Percentiles rank a stretch among this genome's conserved stretches.
Conservation (phyloP, 2,888 invertebrate genomes). For the Xestia rhomboidea region DNA sequence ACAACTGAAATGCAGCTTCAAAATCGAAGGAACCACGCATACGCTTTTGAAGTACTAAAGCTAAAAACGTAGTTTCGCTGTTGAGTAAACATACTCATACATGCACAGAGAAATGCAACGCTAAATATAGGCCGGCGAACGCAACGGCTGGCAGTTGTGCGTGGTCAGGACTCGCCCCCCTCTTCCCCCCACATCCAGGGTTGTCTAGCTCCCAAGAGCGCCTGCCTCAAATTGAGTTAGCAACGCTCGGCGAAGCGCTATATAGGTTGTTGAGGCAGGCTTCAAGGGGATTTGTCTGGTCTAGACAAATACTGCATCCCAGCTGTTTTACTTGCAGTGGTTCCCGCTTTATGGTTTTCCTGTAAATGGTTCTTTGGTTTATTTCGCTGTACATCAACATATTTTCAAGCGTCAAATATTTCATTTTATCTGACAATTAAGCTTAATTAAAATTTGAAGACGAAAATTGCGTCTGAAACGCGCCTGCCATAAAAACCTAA, state of each 20-base stretch:
- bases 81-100: conserved; percentile 68
- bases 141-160: conserved; percentile 83
- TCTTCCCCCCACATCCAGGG: conserved; percentile 70
- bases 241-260: conserved; percentile 57
- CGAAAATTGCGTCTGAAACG: conserved; percentile 12
- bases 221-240: conserved; percentile 66
- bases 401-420: not conserved
- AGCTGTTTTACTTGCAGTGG: not conserved
- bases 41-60: conserved; percentile 57
- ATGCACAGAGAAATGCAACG: conserved; percentile 80
- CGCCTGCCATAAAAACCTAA: conserved; percentile 42
- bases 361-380: not conserved
- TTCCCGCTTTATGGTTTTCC: conserved; percentile 15
- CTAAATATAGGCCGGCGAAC: conserved; percentile 86
- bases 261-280: conserved; percentile 56
- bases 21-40: conserved; percentile 56
- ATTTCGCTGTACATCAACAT: not conserved
- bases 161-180: conserved; percentile 85
- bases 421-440: too few species aligned
- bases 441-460: not conserved
- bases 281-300: conserved; percentile 33
- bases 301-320: conserved; percentile 41
- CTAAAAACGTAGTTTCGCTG: conserved; percentile 62
- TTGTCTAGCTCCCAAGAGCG: conserved; percentile 78
- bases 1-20: conserved; percentile 49